Percentiles rank a stretch among this genome's conserved stretches.
phyloP scores from a whole-genome alignment of 2,888 invertebrate species.

The Pecten maximus region DNA sequence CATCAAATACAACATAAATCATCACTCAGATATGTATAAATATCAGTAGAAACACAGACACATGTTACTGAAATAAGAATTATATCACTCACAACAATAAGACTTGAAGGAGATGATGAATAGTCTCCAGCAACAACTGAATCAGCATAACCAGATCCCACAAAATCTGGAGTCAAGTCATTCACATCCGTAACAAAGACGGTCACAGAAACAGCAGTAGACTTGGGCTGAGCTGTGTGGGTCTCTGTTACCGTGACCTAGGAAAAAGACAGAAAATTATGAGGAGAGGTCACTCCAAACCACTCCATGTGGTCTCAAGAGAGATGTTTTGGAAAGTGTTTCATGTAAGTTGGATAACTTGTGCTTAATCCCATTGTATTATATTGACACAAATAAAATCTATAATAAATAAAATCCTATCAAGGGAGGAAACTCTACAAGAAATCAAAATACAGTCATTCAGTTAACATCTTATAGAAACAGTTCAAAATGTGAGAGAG shows the following conservation, averaged over 20 bases:
- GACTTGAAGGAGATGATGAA: slow-evolving; percentile 42
- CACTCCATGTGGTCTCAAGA: no score
- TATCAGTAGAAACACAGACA: not conserved
- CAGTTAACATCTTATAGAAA: no score
- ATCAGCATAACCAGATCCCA: slow-evolving; percentile 55
- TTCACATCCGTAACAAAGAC: slow-evolving; percentile 72
- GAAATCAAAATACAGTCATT: no score
- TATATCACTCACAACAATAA: slow-evolving; percentile 54
- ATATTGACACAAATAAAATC: no score
- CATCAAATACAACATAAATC: no score
- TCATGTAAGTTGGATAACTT: no score
- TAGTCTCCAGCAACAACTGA: slow-evolving; percentile 61
- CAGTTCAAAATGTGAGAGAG: no score
- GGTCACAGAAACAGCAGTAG: slow-evolving; percentile 57
- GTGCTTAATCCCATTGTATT: no score
- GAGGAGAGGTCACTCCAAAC: not conserved
- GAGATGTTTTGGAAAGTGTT: no score
- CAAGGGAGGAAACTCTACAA: not conserved
- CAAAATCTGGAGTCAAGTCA: slow-evolving; percentile 73
- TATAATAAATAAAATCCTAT: not conserved
- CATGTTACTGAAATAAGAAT: not conserved
- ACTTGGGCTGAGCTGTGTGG: slow-evolving; percentile 57
- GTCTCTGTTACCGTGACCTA: slow-evolving; percentile 72
- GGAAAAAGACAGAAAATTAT: not conserved
- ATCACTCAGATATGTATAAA: no score